phyloP scores from a whole-genome alignment of 2,888 invertebrate genomes.

The Tribolium freemani region DNA sequence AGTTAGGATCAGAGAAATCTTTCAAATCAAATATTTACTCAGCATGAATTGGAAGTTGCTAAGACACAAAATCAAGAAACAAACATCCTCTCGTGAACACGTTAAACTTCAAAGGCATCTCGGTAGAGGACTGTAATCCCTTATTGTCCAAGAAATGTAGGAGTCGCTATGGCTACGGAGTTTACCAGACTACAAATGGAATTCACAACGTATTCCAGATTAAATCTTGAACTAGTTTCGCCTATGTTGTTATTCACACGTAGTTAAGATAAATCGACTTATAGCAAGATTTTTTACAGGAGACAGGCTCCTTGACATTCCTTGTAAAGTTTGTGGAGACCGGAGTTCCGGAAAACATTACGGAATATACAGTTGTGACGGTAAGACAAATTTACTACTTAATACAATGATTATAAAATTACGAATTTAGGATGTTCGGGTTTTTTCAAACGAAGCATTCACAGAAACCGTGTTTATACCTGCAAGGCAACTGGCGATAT shows the following conservation, averaged over 20 bases:
- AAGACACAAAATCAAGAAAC: constrained; percentile 55
- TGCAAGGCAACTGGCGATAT: constrained; percentile 96
- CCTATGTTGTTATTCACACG: too few species aligned
- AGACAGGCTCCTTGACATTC: constrained; percentile 97
- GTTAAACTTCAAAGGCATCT: constrained; percentile 44
- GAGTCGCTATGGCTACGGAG: constrained; percentile 40
- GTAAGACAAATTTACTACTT: constrained; percentile 71
- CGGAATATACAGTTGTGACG: constrained; percentile 99
- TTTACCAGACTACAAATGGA: constrained; percentile 39
- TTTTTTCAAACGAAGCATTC: constrained; percentile 96
- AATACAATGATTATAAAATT: not conserved
- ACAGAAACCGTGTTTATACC: constrained; percentile 95
- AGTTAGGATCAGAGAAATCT: constrained; percentile 24
- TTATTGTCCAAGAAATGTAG: constrained; percentile 42
- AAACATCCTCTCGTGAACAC: constrained; percentile 47
- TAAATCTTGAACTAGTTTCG: constrained; percentile 4
- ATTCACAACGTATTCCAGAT: constrained; percentile 28
- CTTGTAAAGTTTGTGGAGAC: constrained; percentile 99
- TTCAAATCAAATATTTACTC: constrained; percentile 35
- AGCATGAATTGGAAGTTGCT: constrained; percentile 44
- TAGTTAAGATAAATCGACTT: too few species aligned
- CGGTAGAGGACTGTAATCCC: constrained; percentile 40
- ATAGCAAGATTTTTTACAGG: constrained; percentile 73
- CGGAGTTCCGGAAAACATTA: constrained; percentile 99
- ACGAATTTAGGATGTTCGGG: constrained; percentile 85